Conservation (phyloP, 1,140 invertebrate species). For the Pseudomyrmex dendroicus region DNA sequence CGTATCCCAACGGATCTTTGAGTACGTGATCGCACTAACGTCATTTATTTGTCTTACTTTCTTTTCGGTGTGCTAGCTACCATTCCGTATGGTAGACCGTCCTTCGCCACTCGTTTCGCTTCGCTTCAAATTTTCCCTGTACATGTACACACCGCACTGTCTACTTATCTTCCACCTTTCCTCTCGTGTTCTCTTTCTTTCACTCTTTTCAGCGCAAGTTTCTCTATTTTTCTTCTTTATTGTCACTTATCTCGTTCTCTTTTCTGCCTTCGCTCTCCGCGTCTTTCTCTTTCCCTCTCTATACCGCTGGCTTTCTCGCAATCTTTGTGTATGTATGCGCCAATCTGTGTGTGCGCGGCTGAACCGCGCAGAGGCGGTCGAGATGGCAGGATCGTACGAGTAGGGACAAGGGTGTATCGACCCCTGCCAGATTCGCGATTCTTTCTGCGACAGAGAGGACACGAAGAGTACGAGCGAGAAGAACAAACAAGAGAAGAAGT, state of each 20-base stretch:
- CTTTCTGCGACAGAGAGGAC: constrained; percentile 67
- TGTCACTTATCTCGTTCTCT: constrained; percentile 1
- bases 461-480: not conserved
- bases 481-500: not conserved
- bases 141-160: constrained; percentile 22
- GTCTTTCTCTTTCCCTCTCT: not conserved
- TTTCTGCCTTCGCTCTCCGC: not conserved
- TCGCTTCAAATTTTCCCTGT: constrained; percentile 40
- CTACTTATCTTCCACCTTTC: constrained; percentile 17
- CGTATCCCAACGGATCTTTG: constrained; percentile 31
- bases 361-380: constrained; percentile 38
- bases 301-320: not conserved
- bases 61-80: constrained; percentile 18
- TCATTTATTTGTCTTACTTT: constrained; percentile 55
- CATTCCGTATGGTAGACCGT: constrained; percentile 23
- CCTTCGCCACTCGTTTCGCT: constrained; percentile 18
- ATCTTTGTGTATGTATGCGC: constrained; percentile 50
- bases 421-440: constrained; percentile 79
- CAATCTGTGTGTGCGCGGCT: constrained; percentile 30
- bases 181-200: not conserved
- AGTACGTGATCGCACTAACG: constrained; percentile 47
- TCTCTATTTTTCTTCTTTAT: constrained; percentile 51
- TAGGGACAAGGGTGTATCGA: constrained; percentile 79
- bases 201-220: not conserved
- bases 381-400: constrained; percentile 26